phyloP scores from a whole-genome alignment of 2,888 invertebrate species.

The Tetrapedia diversipes region DNA sequence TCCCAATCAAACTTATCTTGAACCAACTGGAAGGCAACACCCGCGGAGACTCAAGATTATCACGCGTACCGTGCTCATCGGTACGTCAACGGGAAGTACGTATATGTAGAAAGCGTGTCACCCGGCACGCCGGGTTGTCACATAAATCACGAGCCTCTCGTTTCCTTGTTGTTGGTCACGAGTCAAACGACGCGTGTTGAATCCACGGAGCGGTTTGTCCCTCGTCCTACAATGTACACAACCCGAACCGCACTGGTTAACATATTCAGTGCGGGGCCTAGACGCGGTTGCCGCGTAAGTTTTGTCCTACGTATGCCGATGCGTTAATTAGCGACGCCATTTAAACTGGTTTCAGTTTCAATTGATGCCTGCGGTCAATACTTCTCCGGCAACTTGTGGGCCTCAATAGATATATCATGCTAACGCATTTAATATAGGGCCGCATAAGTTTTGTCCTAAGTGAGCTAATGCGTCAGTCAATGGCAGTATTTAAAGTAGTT shows the following conservation, averaged over 20 bases:
- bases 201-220: conserved; percentile 27
- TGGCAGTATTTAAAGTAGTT: too few species aligned
- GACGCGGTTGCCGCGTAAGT: too few species aligned
- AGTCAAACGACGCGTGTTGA: conserved; percentile 31
- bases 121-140: conserved; percentile 5
- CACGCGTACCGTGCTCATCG: not conserved
- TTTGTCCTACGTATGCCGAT: too few species aligned
- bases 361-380: too few species aligned
- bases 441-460: too few species aligned
- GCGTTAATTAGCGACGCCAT: too few species aligned
- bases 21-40: not conserved
- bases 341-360: too few species aligned
- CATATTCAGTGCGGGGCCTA: too few species aligned
- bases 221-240: conserved; percentile 9
- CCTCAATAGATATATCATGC: too few species aligned
- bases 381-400: too few species aligned
- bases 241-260: conserved; percentile 21
- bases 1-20: not conserved
- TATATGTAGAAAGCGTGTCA: conserved; percentile 44
- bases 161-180: conserved; percentile 29
- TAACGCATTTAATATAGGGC: too few species aligned
- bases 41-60: not conserved
- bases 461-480: too few species aligned
- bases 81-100: conserved; percentile 5
- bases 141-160: conserved; percentile 26